A percentile compares a stretch with the other conserved stretches of the same genome.
These are phyloP conservation scores for Heliconius aoede DNA, from an alignment of 2,888 invertebrate species.

Conservation along the genomic window DNA sequence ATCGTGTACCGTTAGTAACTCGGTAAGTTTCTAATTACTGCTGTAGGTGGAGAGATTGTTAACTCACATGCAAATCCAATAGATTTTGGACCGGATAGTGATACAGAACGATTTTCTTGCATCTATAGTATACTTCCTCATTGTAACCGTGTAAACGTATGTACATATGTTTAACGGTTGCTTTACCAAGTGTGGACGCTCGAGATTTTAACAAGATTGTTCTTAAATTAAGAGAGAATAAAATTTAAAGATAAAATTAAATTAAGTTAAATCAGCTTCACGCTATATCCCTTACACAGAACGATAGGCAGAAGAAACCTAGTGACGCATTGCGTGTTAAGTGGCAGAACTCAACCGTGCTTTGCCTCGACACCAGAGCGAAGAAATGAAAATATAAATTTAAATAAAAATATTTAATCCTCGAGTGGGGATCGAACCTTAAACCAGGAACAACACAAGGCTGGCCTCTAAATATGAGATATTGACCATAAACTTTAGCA, in stretches of 20 bases:
- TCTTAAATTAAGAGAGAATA: constrained; percentile 48
- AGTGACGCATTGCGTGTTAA: too few species aligned
- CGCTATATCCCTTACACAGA: too few species aligned
- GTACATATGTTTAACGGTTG: constrained; percentile 45
- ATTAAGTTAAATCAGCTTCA: too few species aligned
- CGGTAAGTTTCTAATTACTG: constrained; percentile 78
- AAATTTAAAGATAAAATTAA: constrained; percentile 35
- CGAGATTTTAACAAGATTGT: constrained; percentile 38
- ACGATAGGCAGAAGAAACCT: too few species aligned
- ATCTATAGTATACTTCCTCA: constrained; percentile 37
- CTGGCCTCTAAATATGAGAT: constrained; percentile 27
- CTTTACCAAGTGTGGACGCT: constrained; percentile 45
- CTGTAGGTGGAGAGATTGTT: constrained; percentile 75
- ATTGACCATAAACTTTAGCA: constrained; percentile 42
- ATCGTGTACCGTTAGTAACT: constrained; percentile 70
- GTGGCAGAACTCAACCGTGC: too few species aligned
- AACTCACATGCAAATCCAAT: constrained; percentile 74
- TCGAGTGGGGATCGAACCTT: too few species aligned
- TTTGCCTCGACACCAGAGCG: too few species aligned
- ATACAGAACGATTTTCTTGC: constrained; percentile 52
- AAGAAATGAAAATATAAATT: too few species aligned
- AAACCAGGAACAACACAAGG: too few species aligned
- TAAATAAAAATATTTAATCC: too few species aligned
- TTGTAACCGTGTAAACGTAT: constrained; percentile 40
- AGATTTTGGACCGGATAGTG: constrained; percentile 63